Base-by-base conservation (phyloP, 2,113 vertebrate genomes). In the Neodon shergylaensis region DNA sequence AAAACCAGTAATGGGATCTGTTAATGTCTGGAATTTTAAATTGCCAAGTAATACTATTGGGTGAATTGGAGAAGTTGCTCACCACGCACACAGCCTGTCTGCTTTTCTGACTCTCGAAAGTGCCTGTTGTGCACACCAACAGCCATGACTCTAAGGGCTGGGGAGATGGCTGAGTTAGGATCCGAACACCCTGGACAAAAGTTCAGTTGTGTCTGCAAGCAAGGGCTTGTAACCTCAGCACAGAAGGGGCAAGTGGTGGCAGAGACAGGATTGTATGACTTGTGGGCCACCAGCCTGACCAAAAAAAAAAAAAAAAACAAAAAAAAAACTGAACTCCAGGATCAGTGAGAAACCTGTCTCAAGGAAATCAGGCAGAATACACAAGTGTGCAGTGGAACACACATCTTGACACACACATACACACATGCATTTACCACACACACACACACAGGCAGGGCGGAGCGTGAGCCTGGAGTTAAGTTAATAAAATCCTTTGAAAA, bases 21-120 rank as follows among this genome's bases (percentile, higher is more conserved):
- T 91, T 82, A 42, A 31, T 58, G 14, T 36, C 65, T 93, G 12
- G 22, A 88, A 84, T 49, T 92, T 78, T 85, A 93, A 90, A 86
- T 88, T 65, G 44, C 19, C 52, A 79, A 16, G 58, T 85, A 85
- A 84, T 26, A 4, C n/a, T 65, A 63, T 2, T 36, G 49, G 24
- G 13, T 86, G 85, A 65, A 52, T 88, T 39, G 1, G 42, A 89
- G 92, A 73, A 7, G 12, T 82, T 72, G 17, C 76, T 90, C 79
- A 54, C 1, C 11, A 16, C 42, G 1, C 7, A 0, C 22, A n/a
- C n/a, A 61, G 22, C 33, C 16, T 58, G 42, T 81, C 76, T 77
- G 42, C 31, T 63, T 78, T 81, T 28, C 44, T 63, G 61, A 52
- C 47, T 63, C 36, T 90, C 26, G 39, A 16, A 85, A 66, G 4